phyloP scores from a whole-genome alignment of 2,113 vertebrate genomes.

The Grantiella picta region DNA sequence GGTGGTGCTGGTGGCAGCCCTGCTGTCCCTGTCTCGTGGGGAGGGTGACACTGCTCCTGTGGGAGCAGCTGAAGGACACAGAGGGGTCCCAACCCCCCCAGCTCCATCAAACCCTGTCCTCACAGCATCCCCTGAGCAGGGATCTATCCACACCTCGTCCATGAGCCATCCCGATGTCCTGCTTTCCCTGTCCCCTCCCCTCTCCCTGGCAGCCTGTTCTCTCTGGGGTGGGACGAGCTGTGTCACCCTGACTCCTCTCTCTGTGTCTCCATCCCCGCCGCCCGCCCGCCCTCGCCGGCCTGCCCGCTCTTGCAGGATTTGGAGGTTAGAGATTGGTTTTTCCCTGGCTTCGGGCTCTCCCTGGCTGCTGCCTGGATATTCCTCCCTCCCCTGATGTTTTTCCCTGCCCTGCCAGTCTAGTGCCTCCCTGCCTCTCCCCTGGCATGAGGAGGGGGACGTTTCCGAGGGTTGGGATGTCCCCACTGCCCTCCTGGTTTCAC shows the following conservation, averaged over 20 bases:
- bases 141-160: neutral
- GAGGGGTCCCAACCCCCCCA: neutral
- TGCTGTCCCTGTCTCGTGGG: accelerated
- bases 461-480: neutral
- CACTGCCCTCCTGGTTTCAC: neutral
- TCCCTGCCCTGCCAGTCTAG: neutral
- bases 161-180: accelerated
- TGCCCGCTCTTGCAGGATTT: constrained; percentile 69
- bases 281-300: constrained; percentile 47
- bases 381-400: neutral
- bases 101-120: accelerated
- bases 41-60: neutral
- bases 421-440: neutral
- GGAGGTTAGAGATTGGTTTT: constrained; percentile 73
- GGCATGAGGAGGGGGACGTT: accelerated
- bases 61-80: neutral
- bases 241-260: constrained; percentile 51
- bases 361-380: neutral
- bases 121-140: neutral
- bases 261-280: constrained; percentile 24
- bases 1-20: neutral
- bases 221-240: neutral
- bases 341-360: constrained; percentile 9
- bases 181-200: neutral
- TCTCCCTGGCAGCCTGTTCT: neutral